phyloP scores from a whole-genome alignment of 23 tunicate species.

The Diplosoma virens region DNA sequence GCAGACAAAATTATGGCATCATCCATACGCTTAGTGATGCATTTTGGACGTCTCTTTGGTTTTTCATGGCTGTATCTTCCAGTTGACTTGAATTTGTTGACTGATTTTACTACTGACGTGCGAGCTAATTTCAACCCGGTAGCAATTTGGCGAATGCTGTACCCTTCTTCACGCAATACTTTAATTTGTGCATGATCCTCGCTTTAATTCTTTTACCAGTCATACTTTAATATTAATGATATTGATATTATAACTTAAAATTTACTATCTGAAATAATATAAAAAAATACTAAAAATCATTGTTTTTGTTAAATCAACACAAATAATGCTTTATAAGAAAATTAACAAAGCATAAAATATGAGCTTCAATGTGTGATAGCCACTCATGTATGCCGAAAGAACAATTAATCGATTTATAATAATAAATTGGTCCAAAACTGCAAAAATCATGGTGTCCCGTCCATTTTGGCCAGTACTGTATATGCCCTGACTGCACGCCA shows the following conservation, averaged over 20 bases:
- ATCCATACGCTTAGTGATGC: neutral
- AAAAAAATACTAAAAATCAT: neutral
- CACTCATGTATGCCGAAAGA: too few species aligned
- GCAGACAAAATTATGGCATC: neutral
- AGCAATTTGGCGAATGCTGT: neutral
- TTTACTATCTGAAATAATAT: neutral
- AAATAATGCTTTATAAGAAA: neutral
- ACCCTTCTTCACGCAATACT: neutral
- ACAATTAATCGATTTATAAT: too few species aligned
- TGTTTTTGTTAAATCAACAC: neutral
- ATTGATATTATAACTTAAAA: neutral
- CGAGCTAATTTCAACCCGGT: neutral
- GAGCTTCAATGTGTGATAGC: too few species aligned
- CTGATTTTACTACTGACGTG: neutral
- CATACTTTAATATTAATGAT: too few species aligned
- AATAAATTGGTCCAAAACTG: too few species aligned
- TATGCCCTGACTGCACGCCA: too few species aligned
- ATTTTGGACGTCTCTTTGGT: neutral
- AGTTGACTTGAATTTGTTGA: neutral
- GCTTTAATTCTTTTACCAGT: conserved; percentile 9
- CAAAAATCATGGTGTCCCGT: too few species aligned
- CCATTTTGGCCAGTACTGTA: too few species aligned
- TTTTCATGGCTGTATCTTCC: neutral
- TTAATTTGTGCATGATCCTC: neutral
- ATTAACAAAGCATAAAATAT: too few species aligned